Evolutionary conservation across 2,797 vertebrate species (phyloP).

Genomic region (Artibeus lituratus): DNA sequence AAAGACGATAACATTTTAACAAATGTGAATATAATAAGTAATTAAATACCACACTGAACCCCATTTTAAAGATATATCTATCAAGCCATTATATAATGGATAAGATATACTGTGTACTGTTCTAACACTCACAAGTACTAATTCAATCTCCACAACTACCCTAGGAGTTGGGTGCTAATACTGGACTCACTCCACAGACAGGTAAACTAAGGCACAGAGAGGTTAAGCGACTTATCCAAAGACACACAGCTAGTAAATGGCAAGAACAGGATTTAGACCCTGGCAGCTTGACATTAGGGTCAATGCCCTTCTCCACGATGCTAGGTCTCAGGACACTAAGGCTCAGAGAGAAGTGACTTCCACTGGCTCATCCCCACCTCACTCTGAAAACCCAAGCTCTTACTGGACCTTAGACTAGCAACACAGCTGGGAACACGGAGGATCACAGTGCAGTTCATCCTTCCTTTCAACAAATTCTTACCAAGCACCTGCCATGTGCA

Average conservation of each 20-base stretch:
- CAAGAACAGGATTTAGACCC: not conserved
- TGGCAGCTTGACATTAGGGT: not conserved
- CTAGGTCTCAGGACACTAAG: not conserved
- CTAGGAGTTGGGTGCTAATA: not conserved
- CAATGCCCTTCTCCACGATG: not conserved
- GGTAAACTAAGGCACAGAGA: not conserved
- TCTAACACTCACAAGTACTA: not conserved
- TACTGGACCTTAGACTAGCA: not conserved
- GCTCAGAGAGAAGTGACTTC: not conserved
- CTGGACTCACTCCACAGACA: not conserved
- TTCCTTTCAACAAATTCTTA: not conserved
- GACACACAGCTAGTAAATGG: not conserved
- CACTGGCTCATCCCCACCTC: not conserved
- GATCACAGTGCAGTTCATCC: not conserved
- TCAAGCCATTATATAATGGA: not conserved
- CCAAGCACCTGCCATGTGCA: not conserved
- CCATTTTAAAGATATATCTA: not conserved
- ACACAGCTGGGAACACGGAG: not conserved
- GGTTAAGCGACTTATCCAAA: not conserved
- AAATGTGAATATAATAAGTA: constrained; percentile 1
- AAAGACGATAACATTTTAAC: not conserved
- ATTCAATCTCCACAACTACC: not conserved
- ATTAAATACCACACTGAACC: not conserved
- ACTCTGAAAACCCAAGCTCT: not conserved
- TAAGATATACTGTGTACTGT: not conserved